phyloP scores from a whole-genome alignment of 2,113 vertebrate genomes.

The Aleadryas rufinucha region DNA sequence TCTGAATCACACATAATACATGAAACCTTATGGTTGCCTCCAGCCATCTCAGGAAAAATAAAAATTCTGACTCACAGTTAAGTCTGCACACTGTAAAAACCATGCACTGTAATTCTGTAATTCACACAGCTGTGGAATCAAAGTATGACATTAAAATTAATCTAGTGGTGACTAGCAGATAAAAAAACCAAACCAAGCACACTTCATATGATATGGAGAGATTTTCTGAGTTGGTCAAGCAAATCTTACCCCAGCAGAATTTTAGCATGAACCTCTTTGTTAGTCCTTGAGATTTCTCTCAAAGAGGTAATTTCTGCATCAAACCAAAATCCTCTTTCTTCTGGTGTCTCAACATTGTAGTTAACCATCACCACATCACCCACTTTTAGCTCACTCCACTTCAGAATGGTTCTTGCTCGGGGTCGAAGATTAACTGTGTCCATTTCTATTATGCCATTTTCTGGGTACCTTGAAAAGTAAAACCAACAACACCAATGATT shows the following conservation, averaged over 20 bases:
- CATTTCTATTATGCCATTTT: constrained; percentile 92
- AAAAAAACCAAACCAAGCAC: background rate
- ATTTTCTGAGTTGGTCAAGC: constrained; percentile 45
- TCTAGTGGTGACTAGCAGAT: background rate
- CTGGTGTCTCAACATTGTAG: constrained; percentile 93
- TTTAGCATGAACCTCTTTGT: constrained; percentile 93
- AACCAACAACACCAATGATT: constrained; percentile 12
- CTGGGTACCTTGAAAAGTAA: constrained; percentile 86
- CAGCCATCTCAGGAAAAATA: background rate
- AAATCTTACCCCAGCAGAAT: constrained; percentile 91
- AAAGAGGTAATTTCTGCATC: constrained; percentile 88
- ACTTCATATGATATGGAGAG: background rate
- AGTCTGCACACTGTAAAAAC: background rate
- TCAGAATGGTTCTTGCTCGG: constrained; percentile 85
- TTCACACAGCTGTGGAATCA: background rate
- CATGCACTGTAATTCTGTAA: background rate
- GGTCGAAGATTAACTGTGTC: constrained; percentile 83
- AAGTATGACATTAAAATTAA: background rate
- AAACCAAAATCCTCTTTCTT: constrained; percentile 97
- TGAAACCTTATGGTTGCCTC: background rate
- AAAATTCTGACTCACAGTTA: background rate
- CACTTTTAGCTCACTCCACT: constrained; percentile 85
- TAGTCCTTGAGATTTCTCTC: constrained; percentile 91
- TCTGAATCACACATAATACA: background rate
- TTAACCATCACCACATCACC: constrained; percentile 92